Evolutionary conservation across 2,888 invertebrate genomes (phyloP), one percentile per base, ranked within the genome.

Genomic region (Athalia circularis): DNA sequence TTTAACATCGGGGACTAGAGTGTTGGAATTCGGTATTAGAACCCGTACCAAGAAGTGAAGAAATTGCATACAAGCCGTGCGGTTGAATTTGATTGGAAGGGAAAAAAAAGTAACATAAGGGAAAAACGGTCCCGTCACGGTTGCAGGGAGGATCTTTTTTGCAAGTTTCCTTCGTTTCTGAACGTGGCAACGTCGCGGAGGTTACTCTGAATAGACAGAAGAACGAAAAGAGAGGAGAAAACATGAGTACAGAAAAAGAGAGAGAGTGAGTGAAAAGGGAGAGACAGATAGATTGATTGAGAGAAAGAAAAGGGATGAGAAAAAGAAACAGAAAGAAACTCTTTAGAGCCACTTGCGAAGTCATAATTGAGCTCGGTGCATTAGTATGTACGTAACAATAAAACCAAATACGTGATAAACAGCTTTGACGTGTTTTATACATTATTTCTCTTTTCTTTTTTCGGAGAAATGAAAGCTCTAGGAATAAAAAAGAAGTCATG

Each of bases 131-230:
- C 52, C 54, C 52, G 11, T n/a, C 29, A 45, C 45, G n/a, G 45
- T 50, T 67, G 65, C 65, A 47, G 13, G 52, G 52, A 82, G 82
- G 83, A 84, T 81, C 84, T 83, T 87, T 88, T 88, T 88, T 87
- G 85, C 85, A 84, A 83, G 86, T 84, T 87, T 87, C 85, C 86
- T 29, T 86, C 82, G 84, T 85, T 84, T 83, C 82, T 81, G 82
- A 84, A 87, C 83, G 84, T 87, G 89, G 88, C 88, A 88, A 88
- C 88, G 86, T 78, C 80, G 87, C 87, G 81, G 83, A 82, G 81
- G 82, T 80, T 81, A 79, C 79, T 65, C 65, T 62, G 84, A 83
- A 85, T 80, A 81, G 79, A 81, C 79, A 80, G 82, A 80, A 79
- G 81, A 82, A 79, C 75, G 65, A 74, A 75, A 52, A 74, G 68